Evolutionary conservation across 2,888 invertebrate genomes (phyloP).

Genomic region (Tipula vernalis): DNA sequence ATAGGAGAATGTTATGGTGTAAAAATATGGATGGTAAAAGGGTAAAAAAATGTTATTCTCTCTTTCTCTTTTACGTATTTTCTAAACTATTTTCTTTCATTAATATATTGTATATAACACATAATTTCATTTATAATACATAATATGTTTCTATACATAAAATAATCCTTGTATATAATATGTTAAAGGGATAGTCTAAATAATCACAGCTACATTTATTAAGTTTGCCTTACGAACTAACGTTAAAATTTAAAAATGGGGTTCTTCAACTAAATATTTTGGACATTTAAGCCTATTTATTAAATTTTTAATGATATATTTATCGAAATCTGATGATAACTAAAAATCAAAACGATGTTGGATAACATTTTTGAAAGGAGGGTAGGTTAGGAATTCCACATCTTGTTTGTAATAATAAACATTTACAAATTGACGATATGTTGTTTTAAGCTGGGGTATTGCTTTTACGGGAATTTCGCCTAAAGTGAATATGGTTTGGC

Average conservation of each 20-base stretch:
- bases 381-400: too few relatives aligned
- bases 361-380: too few relatives aligned
- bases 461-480: too few relatives aligned
- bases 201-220: conserved; percentile 4
- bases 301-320: not conserved
- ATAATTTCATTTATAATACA: not conserved
- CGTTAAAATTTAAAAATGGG: not conserved
- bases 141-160: not conserved
- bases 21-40: not conserved
- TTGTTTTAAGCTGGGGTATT: too few relatives aligned
- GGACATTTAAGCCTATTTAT: not conserved
- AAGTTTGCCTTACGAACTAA: not conserved
- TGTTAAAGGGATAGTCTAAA: not conserved
- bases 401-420: too few relatives aligned
- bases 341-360: too few relatives aligned
- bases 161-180: not conserved
- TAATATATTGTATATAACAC: not conserved
- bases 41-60: not conserved
- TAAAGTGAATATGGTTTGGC: too few relatives aligned
- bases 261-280: not conserved
- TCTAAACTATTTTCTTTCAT: not conserved
- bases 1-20: not conserved
- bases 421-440: too few relatives aligned
- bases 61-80: not conserved
- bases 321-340: too few relatives aligned